Base-by-base conservation (phyloP, 1,140 invertebrate genomes). In the Drosophila ohnishii region DNA sequence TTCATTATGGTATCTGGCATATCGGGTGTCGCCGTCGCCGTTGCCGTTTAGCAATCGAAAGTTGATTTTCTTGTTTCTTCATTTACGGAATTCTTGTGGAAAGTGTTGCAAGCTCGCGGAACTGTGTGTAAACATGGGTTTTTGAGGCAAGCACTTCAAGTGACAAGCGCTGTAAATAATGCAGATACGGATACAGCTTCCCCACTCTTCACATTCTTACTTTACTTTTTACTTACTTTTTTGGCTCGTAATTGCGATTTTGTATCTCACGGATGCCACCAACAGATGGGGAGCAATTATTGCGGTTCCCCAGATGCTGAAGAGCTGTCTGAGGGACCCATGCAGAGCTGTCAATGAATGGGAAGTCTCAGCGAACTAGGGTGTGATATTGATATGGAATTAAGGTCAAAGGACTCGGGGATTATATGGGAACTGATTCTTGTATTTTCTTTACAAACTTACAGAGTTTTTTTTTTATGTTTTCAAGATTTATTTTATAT, bases 41-140 rank as follows among this genome's bases (percentile, higher is more conserved):
- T 9, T 8, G 50, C 10, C 65, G 65, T 58, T 71, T 58, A 58
- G 22, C 62, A 75, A 80, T 88, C 84, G 80, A 87, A 87, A 87
- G 84, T 86, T 88, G 83, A 76, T 87, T 78, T 87, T 86, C 64
- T 61, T 87, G 79, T 79, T 64, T 57, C 57, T 65, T 73, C 79
- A 67, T 75, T 57, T 71, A 66, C 64, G 66, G 64, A 73, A 80
- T 87, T 87, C 79, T 87, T 71, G 62, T 55, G 53, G 83, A 88
- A 83, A 86, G 83, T 87, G 83, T 82, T 87, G 83, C 83, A 86
- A 86, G 50, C 74, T 37, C 51, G 42, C 51, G 32, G 51, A 37
- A 45, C n/a, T 65, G 60, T 37, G 51, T 16, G 51, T 51, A 71
- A 71, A 30, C 53, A 71, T 40, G 34, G 7, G 9, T 57, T 56